A percentile compares a stretch with the other conserved stretches of the same genome.
Evolutionary conservation across 1,140 invertebrate genomes (phyloP).

Genomic region (Adoxophyes honmai): DNA sequence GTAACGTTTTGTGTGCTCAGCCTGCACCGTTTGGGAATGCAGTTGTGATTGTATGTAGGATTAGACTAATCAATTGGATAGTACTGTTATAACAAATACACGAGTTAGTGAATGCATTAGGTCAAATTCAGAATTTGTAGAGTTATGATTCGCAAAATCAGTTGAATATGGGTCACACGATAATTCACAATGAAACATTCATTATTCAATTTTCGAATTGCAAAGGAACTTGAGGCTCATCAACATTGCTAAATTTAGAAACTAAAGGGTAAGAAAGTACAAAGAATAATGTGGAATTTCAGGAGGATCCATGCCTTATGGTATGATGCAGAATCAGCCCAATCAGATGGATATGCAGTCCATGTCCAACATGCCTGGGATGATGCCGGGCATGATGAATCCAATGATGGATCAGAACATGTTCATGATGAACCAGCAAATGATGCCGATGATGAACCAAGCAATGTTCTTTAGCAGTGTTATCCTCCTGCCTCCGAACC

Average conservation of each 20-base stretch:
- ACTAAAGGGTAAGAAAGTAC: too few relatives aligned
- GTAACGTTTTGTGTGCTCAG: too few relatives aligned
- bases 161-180: too few relatives aligned
- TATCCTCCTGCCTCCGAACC: constrained; percentile 88
- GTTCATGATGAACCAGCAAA: constrained; percentile 44
- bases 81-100: too few relatives aligned
- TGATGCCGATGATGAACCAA: constrained; percentile 37
- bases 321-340: constrained; percentile 27
- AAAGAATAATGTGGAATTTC: not conserved
- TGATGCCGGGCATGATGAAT: constrained; percentile 31
- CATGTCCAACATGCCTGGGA: constrained; percentile 29
- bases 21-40: too few relatives aligned
- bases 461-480: constrained; percentile 33
- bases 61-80: too few relatives aligned
- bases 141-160: too few relatives aligned
- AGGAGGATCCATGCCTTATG: constrained; percentile 26
- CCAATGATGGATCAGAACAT: constrained; percentile 41
- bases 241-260: not conserved
- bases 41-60: too few relatives aligned
- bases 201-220: constrained; percentile 9
- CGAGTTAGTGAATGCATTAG: too few relatives aligned
- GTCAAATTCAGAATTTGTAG: too few relatives aligned
- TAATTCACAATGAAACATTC: too few relatives aligned
- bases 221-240: not conserved
- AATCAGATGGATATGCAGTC: constrained; percentile 32